Conservation (phyloP, 2,797 vertebrate species). For the Caiman crocodilus region DNA sequence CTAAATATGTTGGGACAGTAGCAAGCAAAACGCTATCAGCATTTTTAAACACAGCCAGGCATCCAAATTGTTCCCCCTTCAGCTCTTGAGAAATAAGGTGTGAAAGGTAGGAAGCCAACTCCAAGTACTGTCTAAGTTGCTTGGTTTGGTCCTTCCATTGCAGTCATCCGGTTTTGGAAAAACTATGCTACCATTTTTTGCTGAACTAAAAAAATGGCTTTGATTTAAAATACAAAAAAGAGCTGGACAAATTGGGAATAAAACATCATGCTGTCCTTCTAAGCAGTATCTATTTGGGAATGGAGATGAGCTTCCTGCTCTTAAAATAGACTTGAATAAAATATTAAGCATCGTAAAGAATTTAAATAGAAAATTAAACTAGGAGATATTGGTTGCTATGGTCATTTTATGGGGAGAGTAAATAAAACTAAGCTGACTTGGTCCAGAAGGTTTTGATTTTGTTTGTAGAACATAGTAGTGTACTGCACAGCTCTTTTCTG, state of each 20-base stretch:
- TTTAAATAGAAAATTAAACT: neutral
- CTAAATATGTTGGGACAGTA: neutral
- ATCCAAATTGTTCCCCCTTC: neutral
- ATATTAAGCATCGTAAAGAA: neutral
- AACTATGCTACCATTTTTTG: neutral
- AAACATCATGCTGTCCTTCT: neutral
- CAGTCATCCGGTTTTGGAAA: neutral
- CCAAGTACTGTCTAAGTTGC: neutral
- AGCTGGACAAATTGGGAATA: neutral
- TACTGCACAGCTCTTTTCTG: neutral
- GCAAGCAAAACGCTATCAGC: neutral
- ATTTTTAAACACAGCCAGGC: neutral
- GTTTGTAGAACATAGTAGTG: accelerated
- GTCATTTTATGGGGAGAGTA: neutral
- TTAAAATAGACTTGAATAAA: neutral
- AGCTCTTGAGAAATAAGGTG: neutral
- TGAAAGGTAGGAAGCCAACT: neutral
- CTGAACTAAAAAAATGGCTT: neutral
- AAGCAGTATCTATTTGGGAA: neutral
- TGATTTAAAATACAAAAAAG: neutral
- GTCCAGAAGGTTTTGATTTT: neutral
- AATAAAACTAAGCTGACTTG: neutral
- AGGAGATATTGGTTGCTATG: neutral
- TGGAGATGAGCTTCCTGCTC: neutral
- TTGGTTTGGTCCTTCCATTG: neutral